Conservation (phyloP, 2,797 vertebrate species). For the Carduelis carduelis region DNA sequence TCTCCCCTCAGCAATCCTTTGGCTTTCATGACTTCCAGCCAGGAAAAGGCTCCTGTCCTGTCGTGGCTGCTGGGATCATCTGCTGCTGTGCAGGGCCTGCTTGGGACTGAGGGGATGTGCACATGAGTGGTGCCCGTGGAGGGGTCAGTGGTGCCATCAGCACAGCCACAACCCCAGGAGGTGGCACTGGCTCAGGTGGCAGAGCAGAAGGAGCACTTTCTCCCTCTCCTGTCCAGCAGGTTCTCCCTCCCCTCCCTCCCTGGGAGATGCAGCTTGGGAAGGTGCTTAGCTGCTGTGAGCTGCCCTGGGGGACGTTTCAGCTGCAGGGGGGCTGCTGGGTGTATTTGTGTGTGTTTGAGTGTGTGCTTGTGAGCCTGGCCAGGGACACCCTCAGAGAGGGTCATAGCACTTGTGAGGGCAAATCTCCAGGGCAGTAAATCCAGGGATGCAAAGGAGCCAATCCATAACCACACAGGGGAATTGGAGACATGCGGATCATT, state of each 20-base stretch:
- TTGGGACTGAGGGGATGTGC: not conserved
- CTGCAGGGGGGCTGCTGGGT: not conserved
- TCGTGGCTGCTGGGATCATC: not conserved
- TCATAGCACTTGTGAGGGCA: not conserved
- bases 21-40: not conserved
- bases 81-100: not conserved
- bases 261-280: not conserved
- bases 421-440: not conserved
- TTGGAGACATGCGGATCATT: not conserved
- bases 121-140: accelerated
- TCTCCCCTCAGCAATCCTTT: not conserved
- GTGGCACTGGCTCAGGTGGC: not conserved
- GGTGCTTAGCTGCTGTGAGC: not conserved
- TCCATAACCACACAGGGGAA: not conserved
- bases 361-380: not conserved
- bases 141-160: not conserved
- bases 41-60: not conserved
- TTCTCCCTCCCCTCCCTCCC: not conserved
- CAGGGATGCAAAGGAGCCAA: not conserved
- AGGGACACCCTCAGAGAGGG: not conserved
- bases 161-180: not conserved
- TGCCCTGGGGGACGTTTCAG: too few species aligned
- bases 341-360: not conserved
- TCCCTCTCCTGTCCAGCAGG: not conserved
- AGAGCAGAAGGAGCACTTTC: not conserved